Evolutionary conservation across 2,113 vertebrate genomes (phyloP).

Genomic region (Notothenia coriiceps): DNA sequence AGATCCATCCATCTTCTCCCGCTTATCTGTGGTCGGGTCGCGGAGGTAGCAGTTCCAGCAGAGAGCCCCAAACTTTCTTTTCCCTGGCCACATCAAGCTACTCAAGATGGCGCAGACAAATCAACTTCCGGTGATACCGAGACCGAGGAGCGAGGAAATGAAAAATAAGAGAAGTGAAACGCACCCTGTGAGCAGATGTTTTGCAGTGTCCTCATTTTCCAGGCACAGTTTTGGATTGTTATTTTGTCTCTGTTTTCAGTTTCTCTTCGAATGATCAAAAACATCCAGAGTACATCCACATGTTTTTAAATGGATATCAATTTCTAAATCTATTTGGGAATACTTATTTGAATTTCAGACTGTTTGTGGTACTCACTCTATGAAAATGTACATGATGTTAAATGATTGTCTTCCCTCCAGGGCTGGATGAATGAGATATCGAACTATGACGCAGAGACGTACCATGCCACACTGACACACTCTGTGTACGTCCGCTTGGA

Average conservation of each 20-base stretch:
- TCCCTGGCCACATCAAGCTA: too few relatives aligned
- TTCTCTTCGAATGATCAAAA: not conserved
- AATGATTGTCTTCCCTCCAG: slow-evolving; percentile 72
- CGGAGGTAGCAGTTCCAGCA: too few relatives aligned
- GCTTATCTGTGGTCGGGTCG: too few relatives aligned
- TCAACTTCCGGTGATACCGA: too few relatives aligned
- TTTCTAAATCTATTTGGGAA: not conserved
- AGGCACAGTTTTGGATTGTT: not conserved
- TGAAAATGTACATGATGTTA: not conserved
- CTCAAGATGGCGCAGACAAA: too few relatives aligned
- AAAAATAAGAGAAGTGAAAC: too few relatives aligned
- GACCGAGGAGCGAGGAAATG: too few relatives aligned
- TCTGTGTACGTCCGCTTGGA: slow-evolving; percentile 94
- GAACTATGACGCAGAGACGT: slow-evolving; percentile 96
- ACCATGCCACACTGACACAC: slow-evolving; percentile 95
- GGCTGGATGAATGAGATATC: slow-evolving; percentile 99
- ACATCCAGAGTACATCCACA: not conserved
- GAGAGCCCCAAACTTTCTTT: too few relatives aligned
- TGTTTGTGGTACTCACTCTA: not conserved
- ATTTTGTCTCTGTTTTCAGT: not conserved
- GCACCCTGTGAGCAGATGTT: slow-evolving; percentile 1
- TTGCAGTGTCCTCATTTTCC: slow-evolving; percentile 6
- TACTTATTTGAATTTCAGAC: not conserved
- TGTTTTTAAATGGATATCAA: not conserved
- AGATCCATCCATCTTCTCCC: too few relatives aligned